Base-by-base conservation (phyloP, 2,888 invertebrate species). In the Diogma glabrata region DNA sequence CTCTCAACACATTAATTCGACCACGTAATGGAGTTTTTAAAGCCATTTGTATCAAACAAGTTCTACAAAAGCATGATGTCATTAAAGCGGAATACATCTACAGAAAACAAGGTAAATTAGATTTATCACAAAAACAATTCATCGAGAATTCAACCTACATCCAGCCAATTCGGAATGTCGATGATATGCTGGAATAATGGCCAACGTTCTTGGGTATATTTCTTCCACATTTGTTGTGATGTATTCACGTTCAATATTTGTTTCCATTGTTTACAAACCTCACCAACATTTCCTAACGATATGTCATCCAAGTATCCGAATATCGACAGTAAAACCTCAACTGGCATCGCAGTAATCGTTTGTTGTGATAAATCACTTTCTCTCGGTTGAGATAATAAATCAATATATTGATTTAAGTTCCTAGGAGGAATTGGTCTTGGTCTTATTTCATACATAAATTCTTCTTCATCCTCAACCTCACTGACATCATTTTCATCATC, bases 231-330 rank as follows among this genome's bases (percentile, higher is more conserved):
- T 45, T 82, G 76, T 51, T 82, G 79, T 1, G 85, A 78, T 53
- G 87, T 81, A 59, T 89, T 84, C 55, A 85, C 82, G 52, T 82
- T 79, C 50, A 94, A 74, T 26, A 94, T 78, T 38, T 84, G 79
- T 56, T 81, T 75, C 93, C 93, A 94, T 56, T 90, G 80, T 56
- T 78, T 75, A 65, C 91, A 92, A 24, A 92, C 93, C 64, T 86
- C 84, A 33, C 87, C 85, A 52, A 87, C 87, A 62, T 86, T 87
- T 81, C 91, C 87, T 60, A 94, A 73, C 1, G 93, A 92, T 63
- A 94, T 78, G 69, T 94, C 93, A 65, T 95, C 94, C 63, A 94
- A 72, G 69, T 89, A 87, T 49, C 84, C 82, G 70, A 95, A 93
- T 55, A 94, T 88, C 56, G 84, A 81, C 49, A 93, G 77, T 63